These are phyloP conservation scores for Aegithalos caudatus DNA, from an alignment of 2,113 vertebrate species.

Conservation along the genomic window DNA sequence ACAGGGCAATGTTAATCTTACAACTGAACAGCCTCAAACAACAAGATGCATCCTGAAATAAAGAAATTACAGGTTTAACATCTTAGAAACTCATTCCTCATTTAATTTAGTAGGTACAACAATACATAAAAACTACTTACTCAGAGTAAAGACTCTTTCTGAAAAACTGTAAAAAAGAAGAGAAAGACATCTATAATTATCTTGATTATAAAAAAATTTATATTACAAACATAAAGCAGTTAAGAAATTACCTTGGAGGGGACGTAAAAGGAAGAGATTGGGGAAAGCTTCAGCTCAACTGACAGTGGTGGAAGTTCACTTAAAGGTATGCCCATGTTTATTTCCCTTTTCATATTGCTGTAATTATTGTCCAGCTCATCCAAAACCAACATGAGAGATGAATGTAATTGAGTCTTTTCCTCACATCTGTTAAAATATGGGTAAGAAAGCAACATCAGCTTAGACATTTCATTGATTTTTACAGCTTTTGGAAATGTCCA, in stretches of 20 bases:
- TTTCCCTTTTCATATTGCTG: slow-evolving; percentile 23
- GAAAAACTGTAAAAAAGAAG: slow-evolving; percentile 45
- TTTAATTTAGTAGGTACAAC: neutral
- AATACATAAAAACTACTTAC: slow-evolving; percentile 57
- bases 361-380: slow-evolving; percentile 61
- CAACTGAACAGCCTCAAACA: neutral
- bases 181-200: neutral
- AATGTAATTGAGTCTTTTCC: slow-evolving; percentile 3
- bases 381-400: slow-evolving; percentile 20
- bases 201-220: neutral
- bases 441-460: neutral
- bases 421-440: slow-evolving; percentile 7
- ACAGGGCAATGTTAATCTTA: neutral
- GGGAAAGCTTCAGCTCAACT: slow-evolving; percentile 46
- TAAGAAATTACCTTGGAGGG: slow-evolving; percentile 1
- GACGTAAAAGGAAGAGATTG: neutral
- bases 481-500: neutral
- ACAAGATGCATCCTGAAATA: neutral
- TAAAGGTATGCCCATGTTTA: slow-evolving; percentile 48
- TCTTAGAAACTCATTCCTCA: neutral
- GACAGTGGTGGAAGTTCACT: slow-evolving; percentile 60
- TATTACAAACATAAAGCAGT: neutral
- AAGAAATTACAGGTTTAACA: neutral
- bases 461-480: neutral
- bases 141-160: neutral